A percentile compares a stretch with the other conserved stretches of the same genome.
phyloP scores from a whole-genome alignment of 1,140 invertebrate genomes.

The Acyrthosiphon pisum region DNA sequence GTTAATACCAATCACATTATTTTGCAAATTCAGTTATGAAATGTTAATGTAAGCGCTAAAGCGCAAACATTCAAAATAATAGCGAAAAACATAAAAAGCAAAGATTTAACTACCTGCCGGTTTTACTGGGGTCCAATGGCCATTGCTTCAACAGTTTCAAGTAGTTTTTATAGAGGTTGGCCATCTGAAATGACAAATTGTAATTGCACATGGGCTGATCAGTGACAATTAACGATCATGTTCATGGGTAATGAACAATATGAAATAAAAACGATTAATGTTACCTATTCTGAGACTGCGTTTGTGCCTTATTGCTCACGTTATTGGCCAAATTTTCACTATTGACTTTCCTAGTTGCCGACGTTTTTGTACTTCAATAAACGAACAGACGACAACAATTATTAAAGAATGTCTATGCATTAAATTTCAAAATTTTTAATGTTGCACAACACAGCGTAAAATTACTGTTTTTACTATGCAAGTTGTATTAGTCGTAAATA shows the following conservation, averaged over 20 bases:
- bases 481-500: too few relatives aligned
- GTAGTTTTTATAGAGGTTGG: constrained; percentile 75
- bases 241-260: neutral
- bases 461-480: too few relatives aligned
- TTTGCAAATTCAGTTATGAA: neutral
- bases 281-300: neutral
- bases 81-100: too few relatives aligned
- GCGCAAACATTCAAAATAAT: neutral
- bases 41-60: neutral
- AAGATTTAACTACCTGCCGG: constrained; percentile 69
- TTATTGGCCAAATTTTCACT: neutral
- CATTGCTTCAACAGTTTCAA: constrained; percentile 78
- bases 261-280: neutral
- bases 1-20: constrained; percentile 58
- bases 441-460: neutral
- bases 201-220: neutral
- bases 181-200: constrained; percentile 64
- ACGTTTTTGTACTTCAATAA: neutral
- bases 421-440: neutral
- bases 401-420: neutral
- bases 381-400: neutral
- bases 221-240: neutral
- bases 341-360: too few relatives aligned
- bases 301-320: neutral
- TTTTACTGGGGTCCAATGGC: constrained; percentile 77